Evolutionary conservation across 1,140 invertebrate species (phyloP).

Genomic region (Arctopsyche grandis): DNA sequence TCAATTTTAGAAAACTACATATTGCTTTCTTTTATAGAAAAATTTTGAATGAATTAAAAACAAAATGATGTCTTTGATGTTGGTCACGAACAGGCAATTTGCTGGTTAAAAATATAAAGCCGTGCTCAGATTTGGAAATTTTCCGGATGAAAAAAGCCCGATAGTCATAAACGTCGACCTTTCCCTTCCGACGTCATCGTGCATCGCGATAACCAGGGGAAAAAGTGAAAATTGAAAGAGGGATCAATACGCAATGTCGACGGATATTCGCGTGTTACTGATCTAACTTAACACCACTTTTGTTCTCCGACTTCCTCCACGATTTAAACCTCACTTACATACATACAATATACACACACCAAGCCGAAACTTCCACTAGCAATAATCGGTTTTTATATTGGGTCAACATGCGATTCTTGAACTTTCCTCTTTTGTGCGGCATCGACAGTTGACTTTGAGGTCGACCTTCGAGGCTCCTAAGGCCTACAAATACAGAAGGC

Average conservation of each 20-base stretch:
- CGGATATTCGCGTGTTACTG: background rate
- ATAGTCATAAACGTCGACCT: too few relatives aligned
- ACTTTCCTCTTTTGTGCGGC: background rate
- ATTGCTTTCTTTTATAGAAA: too few relatives aligned
- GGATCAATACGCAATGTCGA: background rate
- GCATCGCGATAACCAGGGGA: background rate
- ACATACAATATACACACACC: background rate
- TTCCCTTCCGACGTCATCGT: too few relatives aligned
- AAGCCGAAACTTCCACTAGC: background rate
- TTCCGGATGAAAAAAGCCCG: too few relatives aligned
- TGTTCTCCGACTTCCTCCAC: background rate
- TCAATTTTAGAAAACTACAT: too few relatives aligned
- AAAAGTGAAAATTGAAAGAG: background rate
- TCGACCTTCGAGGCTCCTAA: background rate
- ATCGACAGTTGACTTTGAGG: background rate
- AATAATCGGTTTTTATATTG: constrained; percentile 17
- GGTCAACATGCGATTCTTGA: constrained; percentile 24
- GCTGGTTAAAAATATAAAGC: too few relatives aligned
- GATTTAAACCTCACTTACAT: background rate
- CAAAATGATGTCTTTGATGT: too few relatives aligned
- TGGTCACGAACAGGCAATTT: too few relatives aligned
- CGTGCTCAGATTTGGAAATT: too few relatives aligned
- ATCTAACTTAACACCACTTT: constrained; percentile 19
- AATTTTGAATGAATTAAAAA: too few relatives aligned
- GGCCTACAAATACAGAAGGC: background rate